These are phyloP conservation scores for Orchestia grillus DNA, from an alignment of 1,140 invertebrate species.

Conservation along the genomic window DNA sequence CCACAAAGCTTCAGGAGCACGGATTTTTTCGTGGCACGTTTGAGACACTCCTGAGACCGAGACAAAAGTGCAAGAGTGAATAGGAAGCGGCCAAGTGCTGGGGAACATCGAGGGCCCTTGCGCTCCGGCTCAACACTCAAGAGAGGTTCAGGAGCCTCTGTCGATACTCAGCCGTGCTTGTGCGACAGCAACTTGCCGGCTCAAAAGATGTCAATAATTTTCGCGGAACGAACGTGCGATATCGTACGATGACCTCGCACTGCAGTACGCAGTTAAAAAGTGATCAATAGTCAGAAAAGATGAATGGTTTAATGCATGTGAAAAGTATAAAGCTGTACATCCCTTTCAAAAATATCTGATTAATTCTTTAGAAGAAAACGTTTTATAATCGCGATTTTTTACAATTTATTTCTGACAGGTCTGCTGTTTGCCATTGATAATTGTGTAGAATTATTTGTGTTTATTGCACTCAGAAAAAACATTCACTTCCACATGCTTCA, in stretches of 20 bases:
- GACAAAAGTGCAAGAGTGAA: background rate
- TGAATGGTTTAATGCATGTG: background rate
- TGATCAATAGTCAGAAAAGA: background rate
- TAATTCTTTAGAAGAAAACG: background rate
- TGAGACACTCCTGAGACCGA: background rate
- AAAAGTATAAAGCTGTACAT: background rate
- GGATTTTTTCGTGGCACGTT: background rate
- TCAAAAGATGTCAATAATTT: background rate
- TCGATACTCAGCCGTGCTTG: background rate
- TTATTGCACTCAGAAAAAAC: too few relatives aligned
- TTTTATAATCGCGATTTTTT: background rate
- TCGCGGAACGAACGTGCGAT: background rate
- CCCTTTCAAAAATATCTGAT: background rate
- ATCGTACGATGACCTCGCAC: background rate
- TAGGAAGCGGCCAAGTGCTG: conserved; percentile 20
- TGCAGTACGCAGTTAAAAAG: background rate
- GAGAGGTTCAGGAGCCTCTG: background rate
- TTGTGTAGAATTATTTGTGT: too few relatives aligned
- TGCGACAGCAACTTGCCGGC: background rate
- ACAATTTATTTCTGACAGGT: too few relatives aligned
- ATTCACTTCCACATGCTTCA: too few relatives aligned
- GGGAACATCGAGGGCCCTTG: background rate
- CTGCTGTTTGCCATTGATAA: too few relatives aligned
- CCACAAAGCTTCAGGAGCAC: background rate
- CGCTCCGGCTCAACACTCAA: background rate